phyloP scores from a whole-genome alignment of 1,140 invertebrate species.

The Papilio machaon region DNA sequence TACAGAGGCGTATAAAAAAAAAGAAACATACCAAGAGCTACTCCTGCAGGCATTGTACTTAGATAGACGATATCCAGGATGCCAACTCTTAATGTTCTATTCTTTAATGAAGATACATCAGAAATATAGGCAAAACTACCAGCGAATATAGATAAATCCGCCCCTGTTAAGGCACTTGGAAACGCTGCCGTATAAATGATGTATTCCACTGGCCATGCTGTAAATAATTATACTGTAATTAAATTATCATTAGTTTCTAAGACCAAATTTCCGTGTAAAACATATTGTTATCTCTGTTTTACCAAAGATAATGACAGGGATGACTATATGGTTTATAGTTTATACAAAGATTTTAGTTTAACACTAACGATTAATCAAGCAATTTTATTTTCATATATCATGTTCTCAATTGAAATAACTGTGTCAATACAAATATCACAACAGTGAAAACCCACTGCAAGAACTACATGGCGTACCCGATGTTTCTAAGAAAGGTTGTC shows the following conservation, averaged over 20 bases:
- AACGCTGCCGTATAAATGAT: slow-evolving; percentile 88
- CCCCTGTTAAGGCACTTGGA: slow-evolving; percentile 87
- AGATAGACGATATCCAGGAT: slow-evolving; percentile 89
- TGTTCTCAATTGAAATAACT: no score
- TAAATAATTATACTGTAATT: slow-evolving; percentile 21
- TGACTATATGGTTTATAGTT: no score
- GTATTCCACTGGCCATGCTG: slow-evolving; percentile 88
- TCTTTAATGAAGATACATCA: slow-evolving; percentile 84
- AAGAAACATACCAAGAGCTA: slow-evolving; percentile 83
- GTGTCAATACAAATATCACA: no score
- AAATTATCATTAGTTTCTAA: not conserved
- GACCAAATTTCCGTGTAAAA: no score
- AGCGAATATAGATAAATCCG: slow-evolving; percentile 89
- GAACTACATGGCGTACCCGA: not conserved
- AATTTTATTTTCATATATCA: no score
- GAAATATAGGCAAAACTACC: slow-evolving; percentile 88
- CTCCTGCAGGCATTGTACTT: slow-evolving; percentile 88
- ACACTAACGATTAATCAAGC: no score
- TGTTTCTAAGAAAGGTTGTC: not conserved
- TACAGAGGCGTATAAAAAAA: not conserved
- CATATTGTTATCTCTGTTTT: no score
- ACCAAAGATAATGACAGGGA: no score
- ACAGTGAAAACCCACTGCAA: not conserved
- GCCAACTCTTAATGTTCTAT: slow-evolving; percentile 87
- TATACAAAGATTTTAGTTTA: no score